Base-by-base conservation (phyloP, 2,797 vertebrate genomes). In the Pseudochromis fuscus region DNA sequence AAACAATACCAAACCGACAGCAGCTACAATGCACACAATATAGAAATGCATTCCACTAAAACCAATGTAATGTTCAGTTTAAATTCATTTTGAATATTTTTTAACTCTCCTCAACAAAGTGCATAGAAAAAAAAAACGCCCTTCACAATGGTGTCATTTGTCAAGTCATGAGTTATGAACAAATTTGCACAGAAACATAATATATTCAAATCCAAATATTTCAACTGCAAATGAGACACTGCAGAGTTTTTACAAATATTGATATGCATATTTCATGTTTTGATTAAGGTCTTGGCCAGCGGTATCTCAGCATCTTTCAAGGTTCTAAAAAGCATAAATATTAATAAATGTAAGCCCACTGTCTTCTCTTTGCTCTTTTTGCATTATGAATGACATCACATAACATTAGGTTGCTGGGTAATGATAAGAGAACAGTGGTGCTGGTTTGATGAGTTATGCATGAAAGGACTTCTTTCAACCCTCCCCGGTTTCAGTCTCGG, bases 381-480 rank as follows among this genome's bases (percentile, higher is more conserved):
- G 88, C 88, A 90, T 92, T 91, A 91, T 91, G 75, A 90, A 93
- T 89, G 81, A 75, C 88, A 88, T 92, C 91, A 90, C 86, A 90
- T 89, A 82, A 88, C 80, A 90, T 90, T 90, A 88, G 79, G 82
- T 88, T 85, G 84, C 75, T 53, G 79, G 77, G 81, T 91, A 86
- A 90, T 91, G 90, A 91, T 90, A 87, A 91, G 85, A 92, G 88
- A 88, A 87, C 76, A 84, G 80, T 58, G 63, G 67, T 73, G 76
- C 80, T 67, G 79, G 89, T 91, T 90, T 89, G 89, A 90, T 92
- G 85, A 91, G 90, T 91, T 89, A 90, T 92, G 88, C 92, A 91
- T 91, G 86, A 91, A 92, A 90, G 81, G 56, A 40, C 77, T 81
- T 78, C 86, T 89, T 88, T 90, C 88, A 89, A 89, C 78, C 77